These are phyloP conservation scores for Galemys pyrenaicus DNA, from an alignment of 2,113 vertebrate genomes.

Conservation along the genomic window DNA sequence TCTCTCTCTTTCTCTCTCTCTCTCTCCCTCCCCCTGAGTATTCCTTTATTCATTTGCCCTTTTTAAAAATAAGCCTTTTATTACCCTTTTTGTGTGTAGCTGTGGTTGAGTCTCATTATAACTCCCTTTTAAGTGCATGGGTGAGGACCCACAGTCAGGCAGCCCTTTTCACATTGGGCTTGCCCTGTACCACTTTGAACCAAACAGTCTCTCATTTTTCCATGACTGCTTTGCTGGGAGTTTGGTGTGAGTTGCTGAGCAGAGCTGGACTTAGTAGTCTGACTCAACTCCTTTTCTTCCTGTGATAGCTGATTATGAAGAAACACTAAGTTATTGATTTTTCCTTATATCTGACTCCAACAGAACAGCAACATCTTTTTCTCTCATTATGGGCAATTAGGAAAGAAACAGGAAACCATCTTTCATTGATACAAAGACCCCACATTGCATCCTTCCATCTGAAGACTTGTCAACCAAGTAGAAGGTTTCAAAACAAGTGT, in stretches of 20 bases:
- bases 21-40: no score
- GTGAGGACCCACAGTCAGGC: no score
- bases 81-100: no score
- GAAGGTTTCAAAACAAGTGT: background rate
- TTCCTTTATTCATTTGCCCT: no score
- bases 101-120: no score
- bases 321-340: background rate
- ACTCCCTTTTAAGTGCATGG: no score
- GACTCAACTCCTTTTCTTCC: background rate
- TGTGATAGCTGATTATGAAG: background rate
- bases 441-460: background rate
- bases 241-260: background rate
- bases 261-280: background rate
- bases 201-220: background rate
- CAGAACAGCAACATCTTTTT: background rate
- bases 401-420: background rate
- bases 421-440: background rate
- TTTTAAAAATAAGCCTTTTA: no score
- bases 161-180: no score
- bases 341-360: background rate
- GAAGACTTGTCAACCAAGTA: background rate
- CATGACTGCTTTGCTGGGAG: background rate
- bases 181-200: no score
- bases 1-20: no score
- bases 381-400: background rate